Evolutionary conservation across 2,113 vertebrate genomes (phyloP), one percentile per base, ranked within the genome.

Genomic region (Nothocercus julius): DNA sequence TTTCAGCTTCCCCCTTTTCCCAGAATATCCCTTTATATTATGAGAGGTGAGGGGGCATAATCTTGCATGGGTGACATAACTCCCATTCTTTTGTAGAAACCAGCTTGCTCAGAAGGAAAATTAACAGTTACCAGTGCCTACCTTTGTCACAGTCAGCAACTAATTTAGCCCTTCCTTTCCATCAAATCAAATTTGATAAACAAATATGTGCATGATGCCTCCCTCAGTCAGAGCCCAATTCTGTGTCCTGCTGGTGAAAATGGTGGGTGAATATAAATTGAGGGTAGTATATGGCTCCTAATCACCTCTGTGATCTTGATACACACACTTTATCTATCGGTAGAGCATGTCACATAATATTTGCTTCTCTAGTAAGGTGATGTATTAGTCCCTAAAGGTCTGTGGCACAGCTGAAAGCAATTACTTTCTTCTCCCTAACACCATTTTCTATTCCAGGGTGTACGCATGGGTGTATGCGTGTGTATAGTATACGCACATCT

Each of bases 391-490:
- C 18, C 27, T 64, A 40, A 45, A 85, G 16, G 13, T 56, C 66
- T 63, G 36, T 27, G 42, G 24, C 85, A 86, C 21, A 56, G 40
- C 6, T 51, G 84, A 73, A 70, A 85, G 36, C 8, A 53, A 45
- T 68, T 75, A 19, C 22, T 45, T 66, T 44, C 63, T 66, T 84
- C 32, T 82, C 32, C 40, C 16, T 45, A 6, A 45, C 44, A 59
- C 24, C 13, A 12, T 34, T 32, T 7, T 42, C 47, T 87, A 61
- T 66, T 25, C 13, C 40, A 22, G 5, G 11, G 30, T 4, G 3
- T 56, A 0, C 28, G 7, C 25, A 7, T 32, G 1, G 12, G 25
- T 3, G 21, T 11, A 5, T 2, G 0, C 27, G 9, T 67, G 9
- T 6, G 2, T 10, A 3, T 32, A 59, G 34, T 32, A 0, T 20